Evolutionary conservation across 1,140 invertebrate species (phyloP).

Genomic region (Heliconius nattereri): DNA sequence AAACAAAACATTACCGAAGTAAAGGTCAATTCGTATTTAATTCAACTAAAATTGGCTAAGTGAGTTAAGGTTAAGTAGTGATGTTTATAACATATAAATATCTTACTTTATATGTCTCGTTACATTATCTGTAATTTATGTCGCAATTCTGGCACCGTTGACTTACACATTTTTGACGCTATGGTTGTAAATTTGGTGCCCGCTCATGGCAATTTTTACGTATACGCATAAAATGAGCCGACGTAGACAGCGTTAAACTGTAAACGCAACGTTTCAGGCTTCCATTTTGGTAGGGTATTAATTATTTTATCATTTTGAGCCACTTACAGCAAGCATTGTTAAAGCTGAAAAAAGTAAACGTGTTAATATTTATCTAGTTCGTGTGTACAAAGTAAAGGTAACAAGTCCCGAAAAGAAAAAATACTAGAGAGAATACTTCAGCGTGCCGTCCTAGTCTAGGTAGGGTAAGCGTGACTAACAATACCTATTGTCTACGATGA

Average conservation of each 20-base stretch:
- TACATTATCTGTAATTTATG: background rate
- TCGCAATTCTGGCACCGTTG: background rate
- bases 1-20: background rate
- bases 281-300: background rate
- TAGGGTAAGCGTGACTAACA: background rate
- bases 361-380: too few relatives aligned
- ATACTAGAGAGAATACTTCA: background rate
- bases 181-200: too few relatives aligned
- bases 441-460: background rate
- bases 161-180: too few relatives aligned
- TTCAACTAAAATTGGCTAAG: conserved; percentile 1
- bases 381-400: too few relatives aligned
- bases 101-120: background rate
- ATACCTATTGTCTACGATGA: conserved; percentile 10
- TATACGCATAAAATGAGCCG: too few relatives aligned
- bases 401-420: background rate
- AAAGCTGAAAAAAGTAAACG: too few relatives aligned
- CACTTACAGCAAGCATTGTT: too few relatives aligned
- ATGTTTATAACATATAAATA: background rate
- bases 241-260: background rate
- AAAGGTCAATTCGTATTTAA: background rate
- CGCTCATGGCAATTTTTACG: too few relatives aligned
- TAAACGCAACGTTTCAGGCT: background rate
- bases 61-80: conserved; percentile 7
- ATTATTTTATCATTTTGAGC: too few relatives aligned